Conservation (phyloP, 2,888 invertebrate genomes). For the Adelognathus sp. region DNA sequence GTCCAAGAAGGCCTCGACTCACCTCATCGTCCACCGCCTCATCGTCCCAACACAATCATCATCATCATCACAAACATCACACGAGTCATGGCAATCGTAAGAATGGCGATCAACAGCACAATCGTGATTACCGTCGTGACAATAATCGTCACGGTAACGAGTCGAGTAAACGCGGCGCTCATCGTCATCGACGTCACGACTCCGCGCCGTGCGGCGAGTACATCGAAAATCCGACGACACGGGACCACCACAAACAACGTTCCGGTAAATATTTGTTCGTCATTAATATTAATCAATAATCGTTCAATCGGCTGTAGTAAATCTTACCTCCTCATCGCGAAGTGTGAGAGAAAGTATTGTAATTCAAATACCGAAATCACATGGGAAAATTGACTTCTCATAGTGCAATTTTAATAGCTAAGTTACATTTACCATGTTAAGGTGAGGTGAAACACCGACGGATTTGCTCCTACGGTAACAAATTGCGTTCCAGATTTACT, state of each 20-base stretch:
- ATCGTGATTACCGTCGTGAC: constrained; percentile 64
- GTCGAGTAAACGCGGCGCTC: constrained; percentile 65
- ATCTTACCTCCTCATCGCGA: too few relatives aligned
- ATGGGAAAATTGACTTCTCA: too few relatives aligned
- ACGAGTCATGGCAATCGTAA: constrained; percentile 22
- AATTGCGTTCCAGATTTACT: too few relatives aligned
- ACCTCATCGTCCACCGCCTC: constrained; percentile 81
- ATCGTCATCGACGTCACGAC: constrained; percentile 73
- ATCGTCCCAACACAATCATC: constrained; percentile 78
- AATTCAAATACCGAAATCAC: too few relatives aligned
- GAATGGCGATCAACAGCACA: constrained; percentile 66
- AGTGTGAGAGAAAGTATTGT: too few relatives aligned
- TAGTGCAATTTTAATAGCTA: too few relatives aligned
- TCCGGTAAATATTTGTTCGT: constrained; percentile 63
- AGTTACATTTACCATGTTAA: too few relatives aligned
- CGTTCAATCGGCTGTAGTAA: too few relatives aligned
- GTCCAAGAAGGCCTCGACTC: constrained; percentile 80
- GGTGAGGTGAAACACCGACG: too few relatives aligned
- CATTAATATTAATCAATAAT: not conserved
- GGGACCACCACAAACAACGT: constrained; percentile 58
- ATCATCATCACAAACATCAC: constrained; percentile 72
- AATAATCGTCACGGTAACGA: constrained; percentile 67
- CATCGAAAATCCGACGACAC: constrained; percentile 66
- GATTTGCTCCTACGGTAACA: too few relatives aligned
- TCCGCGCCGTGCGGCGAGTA: constrained; percentile 77